Evolutionary conservation across 1,140 invertebrate species (phyloP).

Genomic region (Gryon sp.): DNA sequence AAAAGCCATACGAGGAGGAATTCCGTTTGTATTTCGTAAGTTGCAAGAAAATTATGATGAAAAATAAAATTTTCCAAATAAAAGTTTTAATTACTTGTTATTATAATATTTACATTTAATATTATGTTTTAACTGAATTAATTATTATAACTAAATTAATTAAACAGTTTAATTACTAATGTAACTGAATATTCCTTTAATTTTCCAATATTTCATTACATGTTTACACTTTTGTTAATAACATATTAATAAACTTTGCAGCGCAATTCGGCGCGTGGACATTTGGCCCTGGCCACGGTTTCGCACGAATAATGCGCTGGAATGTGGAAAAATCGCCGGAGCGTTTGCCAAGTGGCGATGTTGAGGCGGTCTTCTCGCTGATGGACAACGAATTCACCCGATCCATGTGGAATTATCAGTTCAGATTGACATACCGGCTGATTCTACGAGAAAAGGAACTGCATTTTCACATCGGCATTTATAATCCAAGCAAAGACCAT

Average conservation of each 20-base stretch:
- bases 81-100: no score
- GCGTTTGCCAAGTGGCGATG: conserved; percentile 91
- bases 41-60: conserved; percentile 69
- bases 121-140: no score
- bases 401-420: conserved; percentile 96
- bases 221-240: no score
- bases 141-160: no score
- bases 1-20: conserved; percentile 95
- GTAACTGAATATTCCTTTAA: no score
- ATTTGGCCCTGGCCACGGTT: conserved; percentile 95
- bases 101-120: no score
- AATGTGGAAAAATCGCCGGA: conserved; percentile 92
- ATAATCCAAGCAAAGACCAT: conserved; percentile 93
- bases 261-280: conserved; percentile 97
- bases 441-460: conserved; percentile 94
- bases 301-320: conserved; percentile 95
- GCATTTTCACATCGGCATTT: conserved; percentile 94
- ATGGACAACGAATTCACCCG: conserved; percentile 95
- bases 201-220: no score
- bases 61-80: no score
- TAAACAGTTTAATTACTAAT: no score
- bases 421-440: conserved; percentile 91
- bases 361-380: conserved; percentile 93
- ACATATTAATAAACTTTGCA: no score
- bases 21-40: conserved; percentile 98